These are phyloP conservation scores for Fregetta grallaria DNA, from an alignment of 2,113 vertebrate species.

Conservation along the genomic window DNA sequence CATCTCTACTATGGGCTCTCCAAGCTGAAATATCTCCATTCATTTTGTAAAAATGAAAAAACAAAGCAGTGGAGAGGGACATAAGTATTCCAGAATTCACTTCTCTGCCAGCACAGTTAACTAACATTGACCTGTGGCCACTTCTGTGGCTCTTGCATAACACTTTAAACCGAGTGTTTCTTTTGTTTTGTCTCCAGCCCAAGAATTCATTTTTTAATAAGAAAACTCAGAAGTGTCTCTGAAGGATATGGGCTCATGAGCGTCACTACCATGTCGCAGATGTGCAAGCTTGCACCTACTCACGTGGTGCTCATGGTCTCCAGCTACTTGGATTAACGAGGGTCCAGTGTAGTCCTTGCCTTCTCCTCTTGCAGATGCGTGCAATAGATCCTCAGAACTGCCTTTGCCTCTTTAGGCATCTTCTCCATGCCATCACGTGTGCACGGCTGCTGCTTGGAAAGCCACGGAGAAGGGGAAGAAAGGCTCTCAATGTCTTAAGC, in stretches of 20 bases:
- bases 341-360: background rate
- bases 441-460: background rate
- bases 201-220: background rate
- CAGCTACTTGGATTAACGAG: background rate
- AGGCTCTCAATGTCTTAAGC: background rate
- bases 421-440: background rate
- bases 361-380: background rate
- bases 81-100: background rate
- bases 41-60: background rate
- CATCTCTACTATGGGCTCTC: fast-evolving
- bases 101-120: background rate
- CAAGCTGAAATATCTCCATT: background rate
- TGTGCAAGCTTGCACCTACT: background rate
- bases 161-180: background rate
- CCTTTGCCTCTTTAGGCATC: constrained; percentile 4
- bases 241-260: background rate
- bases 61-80: background rate
- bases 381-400: background rate
- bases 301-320: background rate
- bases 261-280: fast-evolving
- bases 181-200: constrained; percentile 10
- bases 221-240: constrained; percentile 24
- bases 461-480: background rate
- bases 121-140: background rate
- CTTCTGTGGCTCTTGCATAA: background rate